These are phyloP conservation scores for Cephus spinipes DNA, from an alignment of 2,888 invertebrate genomes.

Conservation along the genomic window DNA sequence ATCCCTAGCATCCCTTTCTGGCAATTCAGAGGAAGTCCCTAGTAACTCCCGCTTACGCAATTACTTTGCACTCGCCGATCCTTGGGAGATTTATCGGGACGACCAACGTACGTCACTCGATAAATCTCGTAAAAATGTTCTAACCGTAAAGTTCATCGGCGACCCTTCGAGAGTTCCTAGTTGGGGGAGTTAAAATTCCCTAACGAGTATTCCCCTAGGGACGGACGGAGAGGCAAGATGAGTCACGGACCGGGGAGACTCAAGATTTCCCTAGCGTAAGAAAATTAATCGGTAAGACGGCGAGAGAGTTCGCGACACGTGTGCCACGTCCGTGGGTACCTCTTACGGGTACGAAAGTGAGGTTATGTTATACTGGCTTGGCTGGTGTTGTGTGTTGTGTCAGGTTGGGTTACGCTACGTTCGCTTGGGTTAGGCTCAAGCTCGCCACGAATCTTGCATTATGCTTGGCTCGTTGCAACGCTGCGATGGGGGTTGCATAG, in stretches of 20 bases:
- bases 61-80: not conserved
- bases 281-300: not conserved
- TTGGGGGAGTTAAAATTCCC: not conserved
- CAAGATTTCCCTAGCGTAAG: not conserved
- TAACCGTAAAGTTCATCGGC: not conserved
- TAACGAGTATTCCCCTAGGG: not conserved
- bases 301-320: not conserved
- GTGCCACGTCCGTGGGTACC: not conserved
- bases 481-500: conserved; percentile 32
- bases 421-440: not conserved
- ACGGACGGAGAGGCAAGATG: not conserved
- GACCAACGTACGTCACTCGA: not conserved
- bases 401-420: not conserved
- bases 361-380: not conserved
- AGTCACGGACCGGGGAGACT: not conserved
- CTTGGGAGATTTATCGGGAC: not conserved
- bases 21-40: not conserved
- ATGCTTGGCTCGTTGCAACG: conserved; percentile 32
- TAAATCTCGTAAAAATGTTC: not conserved
- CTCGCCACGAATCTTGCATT: conserved; percentile 24
- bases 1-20: not conserved
- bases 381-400: not conserved
- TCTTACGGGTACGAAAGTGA: not conserved
- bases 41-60: not conserved
- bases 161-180: not conserved